phyloP scores from a whole-genome alignment of 2,888 invertebrate species.

The Archaeoteleia sp. region DNA sequence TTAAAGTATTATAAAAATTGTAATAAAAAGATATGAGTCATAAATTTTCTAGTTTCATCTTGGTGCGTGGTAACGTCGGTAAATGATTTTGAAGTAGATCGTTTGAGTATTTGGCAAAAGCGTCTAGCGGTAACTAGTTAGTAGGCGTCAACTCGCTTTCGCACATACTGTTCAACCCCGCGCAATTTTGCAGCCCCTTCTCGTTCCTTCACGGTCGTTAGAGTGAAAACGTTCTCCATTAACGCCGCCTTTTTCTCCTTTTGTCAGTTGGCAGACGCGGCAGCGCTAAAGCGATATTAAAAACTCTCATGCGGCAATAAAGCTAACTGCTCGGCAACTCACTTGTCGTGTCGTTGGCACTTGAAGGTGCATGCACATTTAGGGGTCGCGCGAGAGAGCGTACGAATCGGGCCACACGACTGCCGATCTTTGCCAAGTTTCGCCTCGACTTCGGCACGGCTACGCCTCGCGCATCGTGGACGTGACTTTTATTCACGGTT shows the following conservation, averaged over 20 bases:
- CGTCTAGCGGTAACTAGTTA: slow-evolving; percentile 43
- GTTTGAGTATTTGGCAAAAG: slow-evolving; percentile 15
- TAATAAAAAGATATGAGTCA: no score
- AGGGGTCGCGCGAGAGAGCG: slow-evolving; percentile 13
- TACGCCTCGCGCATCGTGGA: slow-evolving; percentile 35
- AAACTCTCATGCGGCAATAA: slow-evolving; percentile 69
- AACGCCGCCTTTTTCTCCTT: slow-evolving; percentile 68
- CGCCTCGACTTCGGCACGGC: slow-evolving; percentile 33
- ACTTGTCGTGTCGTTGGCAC: slow-evolving; percentile 57
- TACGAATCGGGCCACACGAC: neutral
- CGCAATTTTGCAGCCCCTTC: slow-evolving; percentile 35
- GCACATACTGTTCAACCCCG: slow-evolving; percentile 44
- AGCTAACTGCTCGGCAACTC: slow-evolving; percentile 65
- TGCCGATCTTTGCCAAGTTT: slow-evolving; percentile 33
- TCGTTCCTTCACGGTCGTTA: slow-evolving; percentile 67
- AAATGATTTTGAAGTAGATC: no score
- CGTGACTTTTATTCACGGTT: slow-evolving; percentile 54
- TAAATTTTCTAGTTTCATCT: slow-evolving; percentile 7
- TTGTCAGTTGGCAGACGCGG: slow-evolving; percentile 70
- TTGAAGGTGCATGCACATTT: slow-evolving; percentile 33
- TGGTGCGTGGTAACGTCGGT: no score
- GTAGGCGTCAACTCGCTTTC: slow-evolving; percentile 1
- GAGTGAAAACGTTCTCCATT: slow-evolving; percentile 72
- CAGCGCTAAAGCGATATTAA: slow-evolving; percentile 71
- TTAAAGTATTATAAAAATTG: no score